These are phyloP conservation scores for Zosterops hypoxanthus DNA, from an alignment of 2,113 vertebrate genomes.

Conservation along the genomic window DNA sequence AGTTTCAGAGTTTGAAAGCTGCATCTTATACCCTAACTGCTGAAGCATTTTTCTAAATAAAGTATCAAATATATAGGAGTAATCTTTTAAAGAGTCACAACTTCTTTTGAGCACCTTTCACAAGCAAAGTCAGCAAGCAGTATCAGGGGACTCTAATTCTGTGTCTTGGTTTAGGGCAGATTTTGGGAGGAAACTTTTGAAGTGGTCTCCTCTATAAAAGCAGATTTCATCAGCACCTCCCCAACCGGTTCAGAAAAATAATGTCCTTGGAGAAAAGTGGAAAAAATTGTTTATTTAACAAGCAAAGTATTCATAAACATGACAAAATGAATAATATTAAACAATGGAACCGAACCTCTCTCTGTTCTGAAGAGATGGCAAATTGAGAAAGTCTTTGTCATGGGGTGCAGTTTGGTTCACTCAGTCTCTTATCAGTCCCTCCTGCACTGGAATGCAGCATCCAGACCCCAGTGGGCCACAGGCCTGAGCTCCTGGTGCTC, in stretches of 20 bases:
- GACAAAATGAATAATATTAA: background rate
- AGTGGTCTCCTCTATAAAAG: background rate
- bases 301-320: background rate
- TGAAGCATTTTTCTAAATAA: background rate
- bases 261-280: background rate
- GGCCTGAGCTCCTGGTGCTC: fast-evolving
- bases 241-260: fast-evolving
- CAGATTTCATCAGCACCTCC: background rate
- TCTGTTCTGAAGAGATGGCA: background rate
- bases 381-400: fast-evolving
- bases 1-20: background rate
- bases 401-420: fast-evolving
- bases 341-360: fast-evolving
- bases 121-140: background rate
- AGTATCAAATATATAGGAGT: background rate
- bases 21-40: background rate
- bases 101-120: background rate
- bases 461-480: fast-evolving
- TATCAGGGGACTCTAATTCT: background rate
- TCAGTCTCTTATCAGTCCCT: background rate
- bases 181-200: background rate
- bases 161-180: background rate
- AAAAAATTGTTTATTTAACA: background rate
- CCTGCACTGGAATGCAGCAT: fast-evolving
- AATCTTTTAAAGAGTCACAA: background rate